These are phyloP conservation scores for Scaptomyza cyrtandrae DNA, from an alignment of 2,888 invertebrate species.

Conservation along the genomic window DNA sequence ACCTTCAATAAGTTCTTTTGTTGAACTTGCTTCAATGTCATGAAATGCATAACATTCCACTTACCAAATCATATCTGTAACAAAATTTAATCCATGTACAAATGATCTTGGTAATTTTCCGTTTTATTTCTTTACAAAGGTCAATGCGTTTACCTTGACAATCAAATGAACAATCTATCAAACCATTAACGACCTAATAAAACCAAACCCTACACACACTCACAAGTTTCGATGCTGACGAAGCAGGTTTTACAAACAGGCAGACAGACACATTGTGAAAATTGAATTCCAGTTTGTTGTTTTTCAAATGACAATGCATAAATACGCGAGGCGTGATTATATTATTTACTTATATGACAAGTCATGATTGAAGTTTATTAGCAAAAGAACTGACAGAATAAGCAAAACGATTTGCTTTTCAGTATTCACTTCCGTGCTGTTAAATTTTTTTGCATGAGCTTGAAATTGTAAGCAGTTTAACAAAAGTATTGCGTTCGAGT, in stretches of 20 bases:
- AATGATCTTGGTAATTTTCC: constrained; percentile 44
- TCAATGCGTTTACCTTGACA: constrained; percentile 71
- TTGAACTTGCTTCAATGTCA: background rate
- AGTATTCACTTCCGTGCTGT: constrained; percentile 38
- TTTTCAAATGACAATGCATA: constrained; percentile 48
- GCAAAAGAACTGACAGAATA: constrained; percentile 33
- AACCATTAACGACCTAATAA: constrained; percentile 34
- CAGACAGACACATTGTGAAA: constrained; percentile 38
- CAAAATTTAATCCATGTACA: constrained; percentile 5
- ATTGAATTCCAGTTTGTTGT: constrained; percentile 25
- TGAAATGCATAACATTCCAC: background rate
- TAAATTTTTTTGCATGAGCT: constrained; percentile 11
- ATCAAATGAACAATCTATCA: constrained; percentile 55
- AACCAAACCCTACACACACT: constrained; percentile 47
- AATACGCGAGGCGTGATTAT: constrained; percentile 12
- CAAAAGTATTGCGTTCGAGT: background rate
- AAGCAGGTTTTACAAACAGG: constrained; percentile 48
- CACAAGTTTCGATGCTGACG: constrained; percentile 60
- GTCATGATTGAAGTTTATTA: constrained; percentile 51
- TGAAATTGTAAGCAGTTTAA: constrained; percentile 26
- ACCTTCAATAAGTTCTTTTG: background rate
- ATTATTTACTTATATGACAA: constrained; percentile 53
- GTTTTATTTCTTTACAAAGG: constrained; percentile 62
- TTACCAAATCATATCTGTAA: background rate
- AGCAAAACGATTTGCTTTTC: constrained; percentile 16